Evolutionary conservation across 1,140 invertebrate genomes (phyloP), one percentile per base, ranked within the genome.

Genomic region (Calliphora vicina): DNA sequence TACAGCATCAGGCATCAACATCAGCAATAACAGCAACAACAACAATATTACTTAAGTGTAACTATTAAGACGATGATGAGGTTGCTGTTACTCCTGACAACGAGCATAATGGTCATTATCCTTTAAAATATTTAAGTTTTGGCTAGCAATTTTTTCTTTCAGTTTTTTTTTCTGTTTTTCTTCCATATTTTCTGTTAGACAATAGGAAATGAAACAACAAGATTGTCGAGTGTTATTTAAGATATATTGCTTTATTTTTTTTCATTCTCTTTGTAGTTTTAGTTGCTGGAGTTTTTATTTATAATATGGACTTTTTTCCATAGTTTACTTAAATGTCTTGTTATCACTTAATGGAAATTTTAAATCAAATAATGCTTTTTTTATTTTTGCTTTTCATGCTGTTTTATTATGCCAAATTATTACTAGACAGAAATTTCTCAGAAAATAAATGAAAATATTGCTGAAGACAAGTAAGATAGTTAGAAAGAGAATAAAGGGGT

Each of bases 281-380:
- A n/a, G 27, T 76, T 35, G 27, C 42, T 42, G 15, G 26, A 15
- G 23, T 25, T 12, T 20, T 76, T 76, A 2, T 76, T 76, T 76
- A 67, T 67, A 25, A 17, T 35, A n/a, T 35, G 73, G 73, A 45
- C 10, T 78, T 43, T 78, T 29, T 78, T 17, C 13, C 23, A 8
- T 42, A 3, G 4, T n/a, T 27, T 67, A 25, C 61, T 76, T 2
- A 5, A 76, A 42, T 43, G 35, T 78, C 29, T 76, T 57, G 29
- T 82, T 82, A 82, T 82, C 82, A 43, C 42, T 82, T 82, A 82
- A 82, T 82, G 82, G 82, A 82, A 82, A 73, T 76, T 82, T 82
- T 23, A 82, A 82, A 82, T 82, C 82, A 82, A 82, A 74, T 57
- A 82, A 82, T 82, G 81, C 27, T 81, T 81, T 67, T 81, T 45